phyloP scores from a whole-genome alignment of 2,113 vertebrate genomes.

The Barbus barbus region DNA sequence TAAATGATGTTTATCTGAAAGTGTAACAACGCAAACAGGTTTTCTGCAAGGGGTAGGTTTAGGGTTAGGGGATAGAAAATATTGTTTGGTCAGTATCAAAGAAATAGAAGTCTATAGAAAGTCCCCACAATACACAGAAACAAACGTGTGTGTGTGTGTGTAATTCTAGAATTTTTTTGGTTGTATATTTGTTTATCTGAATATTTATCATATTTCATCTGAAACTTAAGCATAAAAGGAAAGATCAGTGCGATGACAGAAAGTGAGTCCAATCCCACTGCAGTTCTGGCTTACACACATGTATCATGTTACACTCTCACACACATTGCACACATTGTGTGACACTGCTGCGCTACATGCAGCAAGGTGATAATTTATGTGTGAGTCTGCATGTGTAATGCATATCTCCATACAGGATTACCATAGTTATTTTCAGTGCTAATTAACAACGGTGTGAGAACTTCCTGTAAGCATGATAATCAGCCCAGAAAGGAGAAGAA shows the following conservation, averaged over 20 bases:
- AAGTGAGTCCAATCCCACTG: background rate
- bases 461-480: constrained; percentile 21
- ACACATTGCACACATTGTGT: background rate
- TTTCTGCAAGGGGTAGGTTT: no score
- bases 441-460: constrained; percentile 43
- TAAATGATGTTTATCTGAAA: no score
- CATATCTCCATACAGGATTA: background rate
- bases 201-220: background rate
- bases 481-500: background rate
- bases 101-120: no score
- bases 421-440: constrained; percentile 38
- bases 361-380: background rate
- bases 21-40: no score
- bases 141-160: no score
- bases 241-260: background rate
- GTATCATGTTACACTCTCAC: background rate
- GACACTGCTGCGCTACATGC: background rate
- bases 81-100: no score
- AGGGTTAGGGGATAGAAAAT: no score
- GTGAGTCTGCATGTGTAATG: background rate
- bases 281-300: background rate
- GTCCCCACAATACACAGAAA: no score
- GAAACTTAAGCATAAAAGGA: background rate
- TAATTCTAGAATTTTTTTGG: no score
- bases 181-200: no score